Conservation (phyloP, 2,888 invertebrate genomes). For the Steinernema carpocapsae region DNA sequence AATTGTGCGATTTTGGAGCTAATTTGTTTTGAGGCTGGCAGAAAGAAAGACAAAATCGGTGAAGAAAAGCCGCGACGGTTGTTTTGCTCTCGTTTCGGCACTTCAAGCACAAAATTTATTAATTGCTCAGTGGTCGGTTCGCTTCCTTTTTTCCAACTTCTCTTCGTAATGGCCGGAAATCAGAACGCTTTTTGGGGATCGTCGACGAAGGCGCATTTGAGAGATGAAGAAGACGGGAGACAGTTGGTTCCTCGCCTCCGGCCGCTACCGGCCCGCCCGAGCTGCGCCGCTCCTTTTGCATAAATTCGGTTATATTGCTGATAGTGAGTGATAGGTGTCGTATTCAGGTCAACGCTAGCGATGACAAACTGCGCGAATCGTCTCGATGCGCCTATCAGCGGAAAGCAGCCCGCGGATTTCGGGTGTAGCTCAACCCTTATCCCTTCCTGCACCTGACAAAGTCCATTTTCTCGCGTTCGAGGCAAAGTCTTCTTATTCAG, state of each 20-base stretch:
- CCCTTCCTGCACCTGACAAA: neutral
- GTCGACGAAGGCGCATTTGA: constrained; percentile 1
- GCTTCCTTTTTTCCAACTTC: constrained; percentile 24
- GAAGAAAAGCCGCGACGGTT: neutral
- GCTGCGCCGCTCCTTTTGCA: constrained; percentile 9
- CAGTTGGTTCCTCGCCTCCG: constrained; percentile 8
- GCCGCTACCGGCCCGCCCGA: too few species aligned
- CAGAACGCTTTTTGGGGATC: constrained; percentile 29
- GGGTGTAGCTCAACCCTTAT: constrained; percentile 16
- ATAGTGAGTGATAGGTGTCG: constrained; percentile 9
- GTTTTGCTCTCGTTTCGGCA: constrained; percentile 15
- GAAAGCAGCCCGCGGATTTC: constrained; percentile 12
- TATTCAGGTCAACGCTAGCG: constrained; percentile 4
- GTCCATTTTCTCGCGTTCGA: neutral
- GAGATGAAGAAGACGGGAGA: constrained; percentile 14
- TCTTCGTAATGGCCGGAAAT: constrained; percentile 20
- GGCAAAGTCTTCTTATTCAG: neutral
- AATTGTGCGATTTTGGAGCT: neutral
- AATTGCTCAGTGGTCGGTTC: constrained; percentile 2
- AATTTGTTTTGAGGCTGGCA: constrained; percentile 8
- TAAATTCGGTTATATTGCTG: neutral
- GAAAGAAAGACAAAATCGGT: neutral
- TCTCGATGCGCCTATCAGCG: constrained; percentile 29
- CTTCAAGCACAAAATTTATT: neutral
- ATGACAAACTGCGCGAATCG: constrained; percentile 23